Base-by-base conservation (phyloP, 2,113 vertebrate species). In the Labrus mixtus region DNA sequence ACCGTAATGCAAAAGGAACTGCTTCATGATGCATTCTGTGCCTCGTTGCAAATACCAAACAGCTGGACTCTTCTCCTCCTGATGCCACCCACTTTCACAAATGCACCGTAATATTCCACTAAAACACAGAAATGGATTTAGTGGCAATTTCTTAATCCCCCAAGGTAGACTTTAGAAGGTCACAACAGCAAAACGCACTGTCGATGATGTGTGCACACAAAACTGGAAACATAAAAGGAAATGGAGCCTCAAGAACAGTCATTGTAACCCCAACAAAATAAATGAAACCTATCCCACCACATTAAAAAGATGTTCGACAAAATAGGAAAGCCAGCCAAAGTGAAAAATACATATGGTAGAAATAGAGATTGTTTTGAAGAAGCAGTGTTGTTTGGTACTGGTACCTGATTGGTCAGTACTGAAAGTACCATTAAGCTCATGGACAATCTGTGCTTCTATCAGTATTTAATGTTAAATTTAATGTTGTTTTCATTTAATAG, bases 31-130 rank as follows among this genome's bases (percentile, higher is more conserved):
- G 84, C 82, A 66, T 71, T 74, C 76, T 59, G 57, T 69, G 83
- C 57, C 69, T 74, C 50, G 62, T 64, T 81, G 68, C 85, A 81
- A 85, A 85, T 82, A 83, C 68, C 82, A 84, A 89, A 86, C 84
- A 85, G 81, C 79, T 81, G 65, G 81, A 84, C 65, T 80, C 79
- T 79, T 67, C 76, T 75, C 73, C 56, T 73, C 23, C 63, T 36
- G 63, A 79, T 64, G 81, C 74, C 65, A 65, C 85, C 84, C 86
- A 84, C 85, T 82, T 81, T 46, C 67, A 53, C 79, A 87, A 86
- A 89, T 87, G 85, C 73, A 65, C 74, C 67, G 67, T 81, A 85
- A 86, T 79, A 83, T 60, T 76, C 76, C 5, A 10, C 82, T 68
- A 76, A 79, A 76, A 79, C 73, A 56, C 64, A 67, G 41, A 58